Evolutionary conservation across 1,140 invertebrate genomes (phyloP), one percentile per base, ranked within the genome.

Genomic region (Acromyrmex echinatior): DNA sequence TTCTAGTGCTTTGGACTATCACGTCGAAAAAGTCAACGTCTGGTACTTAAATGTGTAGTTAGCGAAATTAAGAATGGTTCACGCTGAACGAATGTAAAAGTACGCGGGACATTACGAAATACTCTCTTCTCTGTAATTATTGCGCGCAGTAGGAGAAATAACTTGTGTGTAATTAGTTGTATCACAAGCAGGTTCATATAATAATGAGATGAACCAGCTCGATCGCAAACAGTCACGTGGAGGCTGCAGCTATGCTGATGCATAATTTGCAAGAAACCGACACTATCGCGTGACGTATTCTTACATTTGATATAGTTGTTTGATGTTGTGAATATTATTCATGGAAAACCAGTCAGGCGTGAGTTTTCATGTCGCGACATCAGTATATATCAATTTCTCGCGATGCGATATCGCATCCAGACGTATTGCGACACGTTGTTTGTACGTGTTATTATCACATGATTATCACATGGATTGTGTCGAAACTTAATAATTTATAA

Each of bases 131-230:
- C 25, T 9, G 35, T 63, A 62, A 84, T 76, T 51, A 58, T 53
- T 49, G 25, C 18, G 12, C 70, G 51, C 16, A 39, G 25, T 7
- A 31, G 39, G 16, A 66, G 31, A 68, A 58, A 56, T 31, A 6
- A 45, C 39, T 49, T 74, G 21, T 3, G 56, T 74, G 45, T 74
- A 60, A 74, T 84, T 76, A 84, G 49, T 84, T 35, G 39, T 73
- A 53, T 51, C 25, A 4, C 56, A 28, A 3, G 18, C 28, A 62
- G 25, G 1, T 51, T 45, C 56, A 21, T 84, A 58, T 76, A 74
- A 74, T 84, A 68, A 82, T 60, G 25, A 84, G 66, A 51, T 14
- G n/a, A 76, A 62, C 53, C 18, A 21, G 21, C 65, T 21, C 9
- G 39, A 74, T 74, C 39, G 39, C 53, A 18, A 49, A 49, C n/a